Conservation (phyloP, 2,888 invertebrate genomes). For the Lycaena phlaeas region DNA sequence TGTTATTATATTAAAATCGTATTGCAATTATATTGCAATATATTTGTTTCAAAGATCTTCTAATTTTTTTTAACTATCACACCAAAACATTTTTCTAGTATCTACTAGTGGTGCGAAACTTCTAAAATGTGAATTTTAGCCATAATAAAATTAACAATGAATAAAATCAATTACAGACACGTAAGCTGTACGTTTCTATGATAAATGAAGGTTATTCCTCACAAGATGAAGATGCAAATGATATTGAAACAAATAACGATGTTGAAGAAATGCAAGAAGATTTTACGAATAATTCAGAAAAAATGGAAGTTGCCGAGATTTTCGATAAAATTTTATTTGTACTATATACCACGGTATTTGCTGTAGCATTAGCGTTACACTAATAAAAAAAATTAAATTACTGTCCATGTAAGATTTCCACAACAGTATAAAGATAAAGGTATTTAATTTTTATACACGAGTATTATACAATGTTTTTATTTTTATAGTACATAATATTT, state of each 20-base stretch:
- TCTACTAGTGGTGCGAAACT: too few species aligned
- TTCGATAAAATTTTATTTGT: constrained; percentile 47
- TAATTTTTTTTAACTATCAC: too few species aligned
- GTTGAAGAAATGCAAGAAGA: constrained; percentile 55
- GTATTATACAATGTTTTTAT: too few species aligned
- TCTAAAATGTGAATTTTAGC: too few species aligned
- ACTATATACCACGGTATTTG: constrained; percentile 40
- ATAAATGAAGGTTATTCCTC: constrained; percentile 41
- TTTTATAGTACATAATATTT: too few species aligned
- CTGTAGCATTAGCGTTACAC: constrained; percentile 40
- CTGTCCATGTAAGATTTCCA: too few species aligned
- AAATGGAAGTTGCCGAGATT: constrained; percentile 41
- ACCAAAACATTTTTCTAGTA: too few species aligned
- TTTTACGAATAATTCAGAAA: constrained; percentile 27
- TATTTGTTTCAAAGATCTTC: too few species aligned
- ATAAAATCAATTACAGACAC: constrained; percentile 22
- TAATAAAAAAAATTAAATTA: constrained; percentile 25
- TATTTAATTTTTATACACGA: background rate
- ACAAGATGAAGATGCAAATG: constrained; percentile 44
- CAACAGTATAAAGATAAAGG: background rate
- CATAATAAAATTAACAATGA: background rate
- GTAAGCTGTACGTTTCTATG: constrained; percentile 32
- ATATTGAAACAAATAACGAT: constrained; percentile 26
- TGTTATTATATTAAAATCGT: too few species aligned
- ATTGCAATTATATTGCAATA: too few species aligned